Evolutionary conservation across 2,113 vertebrate species (phyloP).

Genomic region (Neopipo cinnamomea): DNA sequence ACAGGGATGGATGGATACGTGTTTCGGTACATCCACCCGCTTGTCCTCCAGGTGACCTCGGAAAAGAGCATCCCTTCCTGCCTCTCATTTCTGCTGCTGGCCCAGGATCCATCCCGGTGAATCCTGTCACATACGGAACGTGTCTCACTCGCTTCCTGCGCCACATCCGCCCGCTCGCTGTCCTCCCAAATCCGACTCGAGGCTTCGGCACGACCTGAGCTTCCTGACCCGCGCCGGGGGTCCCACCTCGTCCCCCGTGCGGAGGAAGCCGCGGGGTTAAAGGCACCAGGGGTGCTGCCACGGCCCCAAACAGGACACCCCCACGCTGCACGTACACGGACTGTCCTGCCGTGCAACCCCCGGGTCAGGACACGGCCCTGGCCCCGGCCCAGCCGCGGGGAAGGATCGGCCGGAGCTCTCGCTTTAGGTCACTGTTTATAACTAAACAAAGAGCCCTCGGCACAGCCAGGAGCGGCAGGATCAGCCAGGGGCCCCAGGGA

Average conservation of each 20-base stretch:
- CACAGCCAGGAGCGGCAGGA: neutral
- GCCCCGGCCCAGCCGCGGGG: neutral
- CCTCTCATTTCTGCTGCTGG: neutral
- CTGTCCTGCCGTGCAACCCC: neutral
- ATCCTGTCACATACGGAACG: neutral
- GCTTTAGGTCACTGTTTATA: constrained; percentile 58
- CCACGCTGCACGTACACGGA: neutral
- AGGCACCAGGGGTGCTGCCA: neutral
- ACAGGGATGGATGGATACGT: neutral
- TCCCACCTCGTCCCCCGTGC: neutral
- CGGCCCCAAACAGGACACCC: neutral
- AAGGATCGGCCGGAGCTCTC: neutral
- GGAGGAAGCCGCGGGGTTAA: neutral
- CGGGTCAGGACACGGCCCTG: constrained; percentile 3
- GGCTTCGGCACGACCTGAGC: neutral
- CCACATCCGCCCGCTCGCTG: neutral
- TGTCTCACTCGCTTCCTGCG: neutral
- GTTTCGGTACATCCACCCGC: neutral
- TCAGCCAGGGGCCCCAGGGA: neutral
- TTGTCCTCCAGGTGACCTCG: neutral
- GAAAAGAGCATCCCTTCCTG: constrained; percentile 40
- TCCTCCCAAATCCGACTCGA: neutral
- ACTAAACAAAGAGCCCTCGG: constrained; percentile 10
- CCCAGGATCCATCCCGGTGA: neutral
- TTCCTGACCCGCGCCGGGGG: neutral